Conservation (phyloP, 2,797 vertebrate species). For the Coreius guichenoti region DNA sequence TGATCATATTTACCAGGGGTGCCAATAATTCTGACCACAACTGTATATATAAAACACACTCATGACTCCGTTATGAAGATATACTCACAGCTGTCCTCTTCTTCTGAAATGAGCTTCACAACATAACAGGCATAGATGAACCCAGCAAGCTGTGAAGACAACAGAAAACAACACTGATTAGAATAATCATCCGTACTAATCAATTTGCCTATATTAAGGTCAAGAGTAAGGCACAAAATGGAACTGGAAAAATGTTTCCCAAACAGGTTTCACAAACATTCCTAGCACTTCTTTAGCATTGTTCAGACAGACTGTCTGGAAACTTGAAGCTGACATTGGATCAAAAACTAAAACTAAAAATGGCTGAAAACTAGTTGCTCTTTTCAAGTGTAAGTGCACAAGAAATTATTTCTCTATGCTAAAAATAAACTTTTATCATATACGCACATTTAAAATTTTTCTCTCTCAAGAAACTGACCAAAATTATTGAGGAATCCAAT, state of each 20-base stretch:
- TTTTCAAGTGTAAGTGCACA: neutral
- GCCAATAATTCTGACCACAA: too few species aligned
- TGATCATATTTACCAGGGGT: too few species aligned
- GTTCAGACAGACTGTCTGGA: neutral
- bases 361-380: too few species aligned
- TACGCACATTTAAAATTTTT: neutral
- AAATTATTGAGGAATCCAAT: neutral
- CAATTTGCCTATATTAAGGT: neutral
- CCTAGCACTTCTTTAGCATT: neutral
- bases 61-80: neutral
- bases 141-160: conserved; percentile 88
- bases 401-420: neutral
- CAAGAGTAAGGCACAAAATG: neutral
- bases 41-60: neutral
- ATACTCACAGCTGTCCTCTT: conserved; percentile 99
- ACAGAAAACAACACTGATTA: conserved; percentile 27
- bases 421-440: neutral
- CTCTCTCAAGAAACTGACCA: neutral
- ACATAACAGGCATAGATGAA: conserved; percentile 99
- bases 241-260: neutral
- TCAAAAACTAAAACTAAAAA: too few species aligned
- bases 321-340: neutral
- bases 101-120: conserved; percentile 99
- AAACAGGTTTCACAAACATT: neutral
- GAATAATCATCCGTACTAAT: conserved; percentile 10